Evolutionary conservation across 1,140 invertebrate genomes (phyloP).

Genomic region (Sycophila sp.): DNA sequence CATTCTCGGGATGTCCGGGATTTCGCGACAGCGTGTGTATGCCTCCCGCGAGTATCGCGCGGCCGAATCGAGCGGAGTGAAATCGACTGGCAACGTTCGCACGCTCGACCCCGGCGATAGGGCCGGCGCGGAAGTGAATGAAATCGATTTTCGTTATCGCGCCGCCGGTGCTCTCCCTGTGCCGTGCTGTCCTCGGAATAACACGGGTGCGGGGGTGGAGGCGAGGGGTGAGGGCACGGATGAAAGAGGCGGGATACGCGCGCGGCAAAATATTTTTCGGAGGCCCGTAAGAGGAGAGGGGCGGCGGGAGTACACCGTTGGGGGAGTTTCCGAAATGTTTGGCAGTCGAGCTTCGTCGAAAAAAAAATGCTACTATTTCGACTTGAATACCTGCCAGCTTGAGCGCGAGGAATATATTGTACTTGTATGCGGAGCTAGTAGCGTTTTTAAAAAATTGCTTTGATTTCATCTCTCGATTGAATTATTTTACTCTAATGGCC

Average conservation of each 20-base stretch:
- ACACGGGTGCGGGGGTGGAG: not conserved
- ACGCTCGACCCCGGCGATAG: conserved; percentile 28
- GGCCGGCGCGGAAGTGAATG: conserved; percentile 40
- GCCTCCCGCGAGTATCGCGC: not conserved
- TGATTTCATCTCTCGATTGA: no score
- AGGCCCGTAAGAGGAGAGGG: not conserved
- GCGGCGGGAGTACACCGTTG: no score
- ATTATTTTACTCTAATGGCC: no score
- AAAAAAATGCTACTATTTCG: no score
- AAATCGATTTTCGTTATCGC: conserved; percentile 57
- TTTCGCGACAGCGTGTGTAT: not conserved
- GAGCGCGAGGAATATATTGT: no score
- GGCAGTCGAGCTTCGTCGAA: no score
- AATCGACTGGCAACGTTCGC: conserved; percentile 41
- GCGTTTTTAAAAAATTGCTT: no score
- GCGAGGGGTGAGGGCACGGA: not conserved
- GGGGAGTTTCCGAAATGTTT: no score
- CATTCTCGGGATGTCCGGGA: not conserved
- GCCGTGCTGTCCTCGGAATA: not conserved
- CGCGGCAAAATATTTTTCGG: not conserved
- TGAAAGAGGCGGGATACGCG: not conserved
- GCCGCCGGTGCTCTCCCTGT: not conserved
- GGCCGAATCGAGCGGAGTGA: conserved; percentile 9
- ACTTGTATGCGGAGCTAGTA: no score
- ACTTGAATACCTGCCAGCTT: no score